Conservation (phyloP, 37 sponge, comb jelly and placozoan genomes). For the Ianthella basta region DNA sequence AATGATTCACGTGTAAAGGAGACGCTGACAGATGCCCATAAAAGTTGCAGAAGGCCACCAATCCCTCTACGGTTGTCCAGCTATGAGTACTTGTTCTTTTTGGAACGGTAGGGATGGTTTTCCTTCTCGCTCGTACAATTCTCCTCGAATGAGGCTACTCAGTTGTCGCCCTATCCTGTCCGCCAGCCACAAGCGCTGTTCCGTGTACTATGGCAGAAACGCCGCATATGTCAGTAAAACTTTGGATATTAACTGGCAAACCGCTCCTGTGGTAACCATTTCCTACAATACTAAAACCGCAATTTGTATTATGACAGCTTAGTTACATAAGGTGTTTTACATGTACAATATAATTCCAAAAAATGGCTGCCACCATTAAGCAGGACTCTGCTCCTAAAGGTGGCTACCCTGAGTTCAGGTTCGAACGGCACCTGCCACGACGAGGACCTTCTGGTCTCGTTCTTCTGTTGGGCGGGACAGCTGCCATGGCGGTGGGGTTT, state of each 20-base stretch:
- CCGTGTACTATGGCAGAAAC: background rate
- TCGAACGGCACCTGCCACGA: conserved; percentile 50
- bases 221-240: background rate
- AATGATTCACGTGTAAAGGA: no score
- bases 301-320: no score
- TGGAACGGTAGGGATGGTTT: no score
- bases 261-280: background rate
- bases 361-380: conserved; percentile 56
- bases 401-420: conserved; percentile 78
- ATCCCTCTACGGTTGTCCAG: no score
- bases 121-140: no score
- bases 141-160: no score
- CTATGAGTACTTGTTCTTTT: no score
- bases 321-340: background rate
- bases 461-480: conserved; percentile 70
- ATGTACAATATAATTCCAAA: background rate
- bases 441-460: conserved; percentile 72
- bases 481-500: conserved; percentile 74
- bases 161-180: no score
- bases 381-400: conserved; percentile 93
- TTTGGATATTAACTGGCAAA: background rate
- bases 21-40: no score
- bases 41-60: no score
- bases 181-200: no score
- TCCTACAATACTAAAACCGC: background rate